Base-by-base conservation (phyloP, 2,797 vertebrate genomes). In the Corythornis leucogaster region DNA sequence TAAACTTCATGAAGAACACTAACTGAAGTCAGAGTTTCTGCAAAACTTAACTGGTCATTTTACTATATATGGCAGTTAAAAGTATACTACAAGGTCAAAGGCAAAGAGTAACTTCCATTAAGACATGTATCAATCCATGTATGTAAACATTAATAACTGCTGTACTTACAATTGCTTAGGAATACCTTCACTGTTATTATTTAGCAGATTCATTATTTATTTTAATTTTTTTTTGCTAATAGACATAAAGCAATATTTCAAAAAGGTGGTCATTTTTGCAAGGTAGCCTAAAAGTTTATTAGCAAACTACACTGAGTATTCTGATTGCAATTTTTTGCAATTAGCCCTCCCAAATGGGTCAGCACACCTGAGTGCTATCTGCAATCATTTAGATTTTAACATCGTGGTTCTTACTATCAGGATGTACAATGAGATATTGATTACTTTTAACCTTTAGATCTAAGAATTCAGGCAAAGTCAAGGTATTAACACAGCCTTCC, bases 371-470 rank as follows among this genome's bases (percentile, higher is more conserved):
- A 96, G 86, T 79, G 94, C 91, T 96, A 97, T 96, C 97, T 97
- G 94, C 94, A 97, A 97, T 97, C 96, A 96, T 97, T 97, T 97
- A 97, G 96, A 97, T 97, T 98, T 97, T 97, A 98, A 96, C 97
- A 96, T 97, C 96, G 94, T 89, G 95, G 96, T 98, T 98, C 97
- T 97, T 98, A 97, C 97, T 97, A 97, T 96, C 95, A 97, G 96
- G 95, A 93, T 95, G 96, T 86, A 95, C 97, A 98, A 97, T 97
- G 97, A 97, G 97, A 95, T 98, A 98, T 98, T 98, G 98, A 98
- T 98, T 97, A 97, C 93, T 97, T 98, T 96, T 98, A 98, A 98
- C 97, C 97, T 98, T 98, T 98, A 97, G 95, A 96, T 95, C 87
- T 82, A 95, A 95, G 95, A 97, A 97, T 97, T 97, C 96, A 96